Conservation (phyloP, 2,113 vertebrate species). For the Opisthocomus hoazin region DNA sequence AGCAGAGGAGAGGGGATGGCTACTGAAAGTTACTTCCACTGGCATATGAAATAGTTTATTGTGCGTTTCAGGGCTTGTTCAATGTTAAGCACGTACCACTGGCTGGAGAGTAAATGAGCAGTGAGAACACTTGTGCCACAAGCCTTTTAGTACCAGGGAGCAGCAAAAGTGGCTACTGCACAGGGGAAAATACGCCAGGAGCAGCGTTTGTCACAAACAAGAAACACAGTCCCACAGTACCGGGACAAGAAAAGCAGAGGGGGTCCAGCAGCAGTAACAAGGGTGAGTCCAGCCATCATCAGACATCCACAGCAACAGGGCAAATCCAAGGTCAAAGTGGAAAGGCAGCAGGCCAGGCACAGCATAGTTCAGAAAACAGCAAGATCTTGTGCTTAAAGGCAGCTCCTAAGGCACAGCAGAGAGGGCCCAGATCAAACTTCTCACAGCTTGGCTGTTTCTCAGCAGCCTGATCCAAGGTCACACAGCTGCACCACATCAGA, state of each 20-base stretch:
- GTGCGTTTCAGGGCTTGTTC: background rate
- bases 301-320: background rate
- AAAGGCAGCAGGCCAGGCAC: background rate
- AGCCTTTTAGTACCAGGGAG: background rate
- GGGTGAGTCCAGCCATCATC: background rate
- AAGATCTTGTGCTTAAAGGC: background rate
- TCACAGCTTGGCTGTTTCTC: background rate
- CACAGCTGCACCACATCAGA: background rate
- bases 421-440: background rate
- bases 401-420: background rate
- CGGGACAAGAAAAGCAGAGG: background rate
- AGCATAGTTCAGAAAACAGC: accelerated
- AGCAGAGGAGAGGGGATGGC: background rate
- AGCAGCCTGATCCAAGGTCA: background rate
- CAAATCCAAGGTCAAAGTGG: background rate
- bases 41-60: background rate
- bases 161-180: background rate
- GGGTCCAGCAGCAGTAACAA: background rate
- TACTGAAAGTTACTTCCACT: background rate
- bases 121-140: background rate
- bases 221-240: background rate
- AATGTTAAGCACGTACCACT: background rate
- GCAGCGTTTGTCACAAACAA: background rate
- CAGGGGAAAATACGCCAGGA: background rate
- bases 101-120: background rate